These are phyloP conservation scores for Marasmarcha lunaedactyla DNA, from an alignment of 2,888 invertebrate genomes.

Conservation along the genomic window DNA sequence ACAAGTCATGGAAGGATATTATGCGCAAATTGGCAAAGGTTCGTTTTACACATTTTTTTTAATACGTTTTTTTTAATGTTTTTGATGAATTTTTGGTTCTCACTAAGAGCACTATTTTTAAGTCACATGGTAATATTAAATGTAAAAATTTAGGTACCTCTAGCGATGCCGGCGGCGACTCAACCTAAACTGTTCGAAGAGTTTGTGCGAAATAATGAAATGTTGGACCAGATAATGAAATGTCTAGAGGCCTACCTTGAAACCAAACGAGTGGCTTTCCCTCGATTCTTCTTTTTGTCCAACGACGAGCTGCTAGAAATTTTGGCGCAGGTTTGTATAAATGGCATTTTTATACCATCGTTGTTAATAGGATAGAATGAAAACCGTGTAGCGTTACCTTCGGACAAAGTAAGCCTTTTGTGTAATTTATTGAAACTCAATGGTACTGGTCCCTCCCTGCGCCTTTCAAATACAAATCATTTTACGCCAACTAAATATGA, in stretches of 20 bases:
- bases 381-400: no score
- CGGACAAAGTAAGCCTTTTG: no score
- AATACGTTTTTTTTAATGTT: not conserved
- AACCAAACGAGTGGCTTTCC: slow-evolving; percentile 88
- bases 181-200: slow-evolving; percentile 77
- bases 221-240: slow-evolving; percentile 90
- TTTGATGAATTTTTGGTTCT: not conserved
- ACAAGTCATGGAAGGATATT: slow-evolving; percentile 91
- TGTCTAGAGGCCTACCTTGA: slow-evolving; percentile 91
- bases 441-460: no score
- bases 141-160: slow-evolving; percentile 74
- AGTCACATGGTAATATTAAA: no score
- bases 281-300: slow-evolving; percentile 90
- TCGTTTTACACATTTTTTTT: no score
- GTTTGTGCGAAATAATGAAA: slow-evolving; percentile 78
- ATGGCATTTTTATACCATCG: no score
- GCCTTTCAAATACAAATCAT: no score
- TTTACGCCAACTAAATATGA: no score
- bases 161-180: slow-evolving; percentile 85
- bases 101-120: no score
- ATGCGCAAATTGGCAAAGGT: slow-evolving; percentile 86
- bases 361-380: no score
- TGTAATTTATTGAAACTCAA: no score
- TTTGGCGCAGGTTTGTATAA: slow-evolving; percentile 83
- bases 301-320: slow-evolving; percentile 92